Base-by-base conservation (phyloP, 2,113 vertebrate genomes). In the Holacanthus passer region DNA sequence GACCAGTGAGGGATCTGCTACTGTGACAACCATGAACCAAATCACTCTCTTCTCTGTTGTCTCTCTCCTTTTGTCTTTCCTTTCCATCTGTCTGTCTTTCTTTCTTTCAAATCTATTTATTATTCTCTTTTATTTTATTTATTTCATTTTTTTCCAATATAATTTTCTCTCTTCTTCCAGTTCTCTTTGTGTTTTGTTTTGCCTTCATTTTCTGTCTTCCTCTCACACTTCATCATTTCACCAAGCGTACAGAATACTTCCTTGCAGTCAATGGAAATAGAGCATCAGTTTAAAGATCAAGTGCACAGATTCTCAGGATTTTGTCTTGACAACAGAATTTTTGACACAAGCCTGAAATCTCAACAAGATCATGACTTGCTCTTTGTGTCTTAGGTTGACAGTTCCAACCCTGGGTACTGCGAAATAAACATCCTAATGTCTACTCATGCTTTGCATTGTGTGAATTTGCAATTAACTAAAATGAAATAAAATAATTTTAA, bases 1-100 rank as follows among this genome's bases (percentile, higher is more conserved):
- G 53, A 81, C 27, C 81, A 82, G 82, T 65, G 65, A 82, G 77
- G 64, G 74, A 83, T 77, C 53, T 73, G 53, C 59, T 39, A 41
- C 66, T 69, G 74, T 77, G 79, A 74, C 19, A 12, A 70, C 73
- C 39, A 73, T 32, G 69, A 85, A 85, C 45, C 55, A 35, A 76
- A 72, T 82, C 35, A 73, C 65, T 65, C 73, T 68, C 39, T 41
- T 77, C 50, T 58, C 22, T 24, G 16, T 59, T 63, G 32, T 59
- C 24, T 77, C 39, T 66, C 16, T 64, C 14, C 56, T 63, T 73
- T 75, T 55, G 68, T 24, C 0, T 73, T 31, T 65, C 31, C 29
- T 72, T 90, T 37, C 81, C 67, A 71, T 84, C 81, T 58, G 67
- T 58, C 59, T 81, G 2, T 48, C 47, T 43, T 64, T 72, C 32